phyloP scores from a whole-genome alignment of 2,113 vertebrate species.

The Hyaena hyaena region DNA sequence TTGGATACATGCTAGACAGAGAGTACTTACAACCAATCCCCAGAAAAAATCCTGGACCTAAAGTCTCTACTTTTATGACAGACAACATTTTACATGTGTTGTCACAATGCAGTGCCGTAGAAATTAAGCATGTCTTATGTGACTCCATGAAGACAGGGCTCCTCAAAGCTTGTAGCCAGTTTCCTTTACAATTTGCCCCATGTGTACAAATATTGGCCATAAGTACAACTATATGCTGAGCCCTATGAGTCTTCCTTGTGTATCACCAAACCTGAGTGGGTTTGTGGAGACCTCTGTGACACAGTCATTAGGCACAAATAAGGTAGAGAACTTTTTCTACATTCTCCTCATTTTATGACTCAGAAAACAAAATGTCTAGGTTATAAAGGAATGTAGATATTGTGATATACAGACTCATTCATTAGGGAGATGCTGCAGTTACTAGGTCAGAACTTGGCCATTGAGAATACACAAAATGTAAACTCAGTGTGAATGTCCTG shows the following conservation, averaged over 20 bases:
- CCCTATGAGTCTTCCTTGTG: neutral
- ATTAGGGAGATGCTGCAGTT: neutral
- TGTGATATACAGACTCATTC: neutral
- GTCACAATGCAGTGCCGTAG: neutral
- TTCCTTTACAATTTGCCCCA: neutral
- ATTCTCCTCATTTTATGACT: slow-evolving; percentile 8
- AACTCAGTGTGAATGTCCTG: neutral
- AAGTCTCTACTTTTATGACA: neutral
- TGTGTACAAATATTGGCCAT: neutral
- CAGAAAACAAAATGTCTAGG: neutral
- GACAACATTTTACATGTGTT: neutral
- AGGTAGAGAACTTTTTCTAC: neutral
- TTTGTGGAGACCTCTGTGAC: neutral
- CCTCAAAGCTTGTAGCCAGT: neutral
- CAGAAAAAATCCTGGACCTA: neutral
- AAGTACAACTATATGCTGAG: neutral
- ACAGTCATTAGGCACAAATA: neutral
- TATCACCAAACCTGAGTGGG: neutral
- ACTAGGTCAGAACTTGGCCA: neutral
- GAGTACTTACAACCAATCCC: neutral
- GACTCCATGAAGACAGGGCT: neutral
- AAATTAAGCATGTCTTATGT: neutral
- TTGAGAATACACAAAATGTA: neutral
- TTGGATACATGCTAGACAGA: neutral
- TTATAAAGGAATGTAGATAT: neutral